These are phyloP conservation scores for Ophiothrix spiculata DNA, from an alignment of 35 echinoderm and acorn worm species.

Conservation along the genomic window DNA sequence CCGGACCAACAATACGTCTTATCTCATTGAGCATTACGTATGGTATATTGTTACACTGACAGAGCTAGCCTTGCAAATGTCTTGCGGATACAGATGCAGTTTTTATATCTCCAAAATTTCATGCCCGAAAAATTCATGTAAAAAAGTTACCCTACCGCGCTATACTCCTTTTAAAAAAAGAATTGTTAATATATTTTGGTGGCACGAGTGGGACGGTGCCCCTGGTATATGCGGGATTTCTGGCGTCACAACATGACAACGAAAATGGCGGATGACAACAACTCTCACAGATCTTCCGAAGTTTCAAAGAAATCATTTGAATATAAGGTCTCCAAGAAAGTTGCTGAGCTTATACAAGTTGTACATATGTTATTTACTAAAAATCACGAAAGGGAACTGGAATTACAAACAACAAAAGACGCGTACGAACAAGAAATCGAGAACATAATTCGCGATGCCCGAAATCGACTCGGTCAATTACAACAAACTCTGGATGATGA, in stretches of 20 bases:
- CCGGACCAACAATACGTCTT: too few species aligned
- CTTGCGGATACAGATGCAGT: too few species aligned
- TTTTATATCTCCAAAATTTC: too few species aligned
- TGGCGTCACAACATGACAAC: not conserved
- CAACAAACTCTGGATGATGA: constrained; percentile 30
- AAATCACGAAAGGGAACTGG: constrained; percentile 88
- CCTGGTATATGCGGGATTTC: too few species aligned
- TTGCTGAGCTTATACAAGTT: constrained; percentile 92
- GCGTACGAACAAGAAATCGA: constrained; percentile 82
- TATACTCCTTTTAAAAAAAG: too few species aligned
- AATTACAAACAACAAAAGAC: constrained; percentile 59
- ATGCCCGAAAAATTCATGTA: too few species aligned
- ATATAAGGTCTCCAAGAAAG: constrained; percentile 92
- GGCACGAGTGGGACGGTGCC: too few species aligned
- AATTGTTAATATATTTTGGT: too few species aligned
- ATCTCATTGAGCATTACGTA: too few species aligned
- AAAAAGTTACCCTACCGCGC: too few species aligned
- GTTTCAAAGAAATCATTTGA: constrained; percentile 68
- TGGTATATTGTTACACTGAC: too few species aligned
- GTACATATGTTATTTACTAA: constrained; percentile 94
- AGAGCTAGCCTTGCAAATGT: too few species aligned
- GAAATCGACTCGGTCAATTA: constrained; percentile 42
- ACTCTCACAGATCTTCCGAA: not conserved
- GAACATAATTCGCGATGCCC: constrained; percentile 54
- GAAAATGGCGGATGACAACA: not conserved